Evolutionary conservation across 2,797 vertebrate species (phyloP).

Genomic region (Poeciliopsis gracilis): DNA sequence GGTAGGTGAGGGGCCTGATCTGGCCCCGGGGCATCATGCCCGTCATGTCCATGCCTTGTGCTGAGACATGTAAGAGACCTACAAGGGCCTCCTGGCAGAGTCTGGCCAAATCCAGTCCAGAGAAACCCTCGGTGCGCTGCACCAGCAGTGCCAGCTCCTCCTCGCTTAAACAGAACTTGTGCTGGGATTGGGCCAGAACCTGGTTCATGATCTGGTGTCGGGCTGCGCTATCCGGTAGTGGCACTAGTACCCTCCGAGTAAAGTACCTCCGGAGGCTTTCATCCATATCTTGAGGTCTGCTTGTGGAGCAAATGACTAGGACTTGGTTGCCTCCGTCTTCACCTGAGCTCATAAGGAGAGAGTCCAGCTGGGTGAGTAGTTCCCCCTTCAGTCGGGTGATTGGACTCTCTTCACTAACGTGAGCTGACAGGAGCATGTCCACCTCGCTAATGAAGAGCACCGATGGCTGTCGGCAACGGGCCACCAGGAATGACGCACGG

Average conservation of each 20-base stretch:
- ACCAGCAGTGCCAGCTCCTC: conserved; percentile 97
- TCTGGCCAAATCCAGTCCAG: conserved; percentile 94
- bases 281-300: conserved; percentile 97
- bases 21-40: conserved; percentile 90
- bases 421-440: conserved; percentile 92
- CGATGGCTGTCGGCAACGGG: conserved; percentile 94
- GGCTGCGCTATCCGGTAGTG: conserved; percentile 91
- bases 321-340: conserved; percentile 87
- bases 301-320: conserved; percentile 96
- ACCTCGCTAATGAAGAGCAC: conserved; percentile 98
- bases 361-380: conserved; percentile 95
- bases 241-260: conserved; percentile 94
- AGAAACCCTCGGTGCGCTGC: conserved; percentile 97
- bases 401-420: conserved; percentile 92
- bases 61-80: conserved; percentile 88
- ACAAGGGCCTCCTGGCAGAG: conserved; percentile 94
- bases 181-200: conserved; percentile 95
- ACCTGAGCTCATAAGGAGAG: conserved; percentile 88
- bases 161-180: conserved; percentile 98
- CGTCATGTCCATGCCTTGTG: conserved; percentile 92
- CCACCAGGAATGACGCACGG: conserved; percentile 94
- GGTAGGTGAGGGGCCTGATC: conserved; percentile 93
- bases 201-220: conserved; percentile 98
- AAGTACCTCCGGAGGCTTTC: conserved; percentile 98
- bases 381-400: conserved; percentile 93